A percentile compares a stretch with the other conserved stretches of the same genome.
These are phyloP conservation scores for Abramis brama DNA, from an alignment of 2,113 vertebrate genomes.

Conservation along the genomic window DNA sequence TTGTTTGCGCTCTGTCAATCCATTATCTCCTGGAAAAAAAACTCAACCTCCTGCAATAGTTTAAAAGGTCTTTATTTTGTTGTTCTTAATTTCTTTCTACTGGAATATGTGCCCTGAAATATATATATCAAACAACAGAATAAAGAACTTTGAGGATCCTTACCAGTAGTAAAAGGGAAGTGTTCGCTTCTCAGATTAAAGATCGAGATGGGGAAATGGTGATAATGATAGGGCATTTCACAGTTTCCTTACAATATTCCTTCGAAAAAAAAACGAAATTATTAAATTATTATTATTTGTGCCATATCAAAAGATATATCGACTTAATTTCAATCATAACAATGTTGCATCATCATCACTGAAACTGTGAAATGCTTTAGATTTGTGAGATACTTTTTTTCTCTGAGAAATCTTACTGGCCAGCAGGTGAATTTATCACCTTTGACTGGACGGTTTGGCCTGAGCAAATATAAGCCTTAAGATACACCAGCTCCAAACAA, in stretches of 20 bases:
- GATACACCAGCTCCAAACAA: background rate
- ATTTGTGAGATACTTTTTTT: background rate
- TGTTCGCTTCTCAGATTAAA: slow-evolving; percentile 2
- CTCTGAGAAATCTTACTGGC: slow-evolving; percentile 27
- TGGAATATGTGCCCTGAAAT: background rate
- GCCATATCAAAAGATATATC: background rate
- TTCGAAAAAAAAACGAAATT: background rate
- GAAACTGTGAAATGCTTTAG: background rate
- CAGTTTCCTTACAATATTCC: background rate
- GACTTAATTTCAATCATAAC: background rate
- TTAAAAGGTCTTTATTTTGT: background rate
- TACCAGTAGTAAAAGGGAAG: background rate
- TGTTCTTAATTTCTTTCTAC: background rate
- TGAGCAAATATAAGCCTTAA: slow-evolving; percentile 45
- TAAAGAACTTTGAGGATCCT: background rate
- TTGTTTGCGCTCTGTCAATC: slow-evolving; percentile 43
- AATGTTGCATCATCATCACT: background rate
- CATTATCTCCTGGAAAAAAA: slow-evolving; percentile 40
- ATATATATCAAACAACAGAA: background rate
- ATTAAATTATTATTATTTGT: background rate
- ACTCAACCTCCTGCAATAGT: background rate
- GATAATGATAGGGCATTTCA: background rate
- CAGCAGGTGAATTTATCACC: slow-evolving; percentile 37
- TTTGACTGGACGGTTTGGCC: background rate
- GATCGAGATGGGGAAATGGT: background rate